These are phyloP conservation scores for Grallaria varia DNA, from an alignment of 2,113 vertebrate genomes.

Conservation along the genomic window DNA sequence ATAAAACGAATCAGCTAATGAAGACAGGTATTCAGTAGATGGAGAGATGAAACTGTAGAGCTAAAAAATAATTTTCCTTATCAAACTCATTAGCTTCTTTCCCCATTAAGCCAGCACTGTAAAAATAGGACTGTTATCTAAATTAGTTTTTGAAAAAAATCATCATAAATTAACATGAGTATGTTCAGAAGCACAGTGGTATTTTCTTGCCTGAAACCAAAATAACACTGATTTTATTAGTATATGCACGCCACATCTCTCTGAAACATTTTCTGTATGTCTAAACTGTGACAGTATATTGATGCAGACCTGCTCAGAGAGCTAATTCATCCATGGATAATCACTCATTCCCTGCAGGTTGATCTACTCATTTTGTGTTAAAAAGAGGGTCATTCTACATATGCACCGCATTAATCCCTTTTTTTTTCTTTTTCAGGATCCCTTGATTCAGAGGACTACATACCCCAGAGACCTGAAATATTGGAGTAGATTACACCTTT, in stretches of 20 bases:
- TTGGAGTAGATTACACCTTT: neutral
- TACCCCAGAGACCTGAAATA: neutral
- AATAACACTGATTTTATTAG: neutral
- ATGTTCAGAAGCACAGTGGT: neutral
- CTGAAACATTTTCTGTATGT: neutral
- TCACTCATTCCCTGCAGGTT: neutral
- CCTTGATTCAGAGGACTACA: neutral
- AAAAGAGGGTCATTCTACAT: neutral
- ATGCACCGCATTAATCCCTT: neutral
- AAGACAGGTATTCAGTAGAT: neutral
- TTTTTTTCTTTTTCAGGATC: neutral
- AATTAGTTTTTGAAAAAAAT: neutral
- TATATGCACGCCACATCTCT: neutral
- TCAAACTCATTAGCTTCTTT: neutral
- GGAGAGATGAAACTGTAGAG: neutral
- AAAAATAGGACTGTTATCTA: neutral
- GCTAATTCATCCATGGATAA: neutral
- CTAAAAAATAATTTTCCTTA: neutral
- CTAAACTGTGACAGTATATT: neutral
- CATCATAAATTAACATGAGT: neutral
- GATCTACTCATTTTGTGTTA: neutral
- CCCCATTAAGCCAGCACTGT: neutral
- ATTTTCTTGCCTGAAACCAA: neutral
- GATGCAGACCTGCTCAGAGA: neutral
- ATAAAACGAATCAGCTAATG: neutral